phyloP scores from a whole-genome alignment of 2,113 vertebrate species.

The Antennarius striatus region DNA sequence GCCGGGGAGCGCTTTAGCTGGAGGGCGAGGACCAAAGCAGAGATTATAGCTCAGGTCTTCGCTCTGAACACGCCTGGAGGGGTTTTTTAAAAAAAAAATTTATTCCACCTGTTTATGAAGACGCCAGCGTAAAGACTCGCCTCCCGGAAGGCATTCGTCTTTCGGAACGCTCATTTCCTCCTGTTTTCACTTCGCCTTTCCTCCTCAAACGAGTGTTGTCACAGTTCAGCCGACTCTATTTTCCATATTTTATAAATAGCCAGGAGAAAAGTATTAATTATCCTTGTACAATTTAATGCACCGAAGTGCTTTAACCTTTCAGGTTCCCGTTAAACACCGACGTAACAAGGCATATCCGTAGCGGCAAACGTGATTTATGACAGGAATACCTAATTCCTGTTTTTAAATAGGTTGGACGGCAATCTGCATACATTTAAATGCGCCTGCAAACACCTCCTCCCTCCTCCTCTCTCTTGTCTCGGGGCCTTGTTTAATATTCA shows the following conservation, averaged over 20 bases:
- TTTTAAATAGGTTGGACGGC: conserved; percentile 99
- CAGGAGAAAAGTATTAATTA: conserved; percentile 99
- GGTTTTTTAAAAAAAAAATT: too few species aligned
- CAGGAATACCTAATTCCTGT: conserved; percentile 99
- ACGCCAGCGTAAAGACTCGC: too few species aligned
- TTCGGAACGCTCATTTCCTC: too few species aligned
- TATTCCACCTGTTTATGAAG: too few species aligned
- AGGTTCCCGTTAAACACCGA: conserved; percentile 97
- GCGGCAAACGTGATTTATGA: conserved; percentile 99
- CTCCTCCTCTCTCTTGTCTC: conserved; percentile 82
- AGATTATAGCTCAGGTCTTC: conserved; percentile 42
- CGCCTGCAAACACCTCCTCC: conserved; percentile 84
- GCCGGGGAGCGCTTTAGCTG: background rate
- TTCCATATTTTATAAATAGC: conserved; percentile 99
- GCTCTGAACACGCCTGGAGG: background rate
- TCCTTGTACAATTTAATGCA: conserved; percentile 99
- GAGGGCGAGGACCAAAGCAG: background rate
- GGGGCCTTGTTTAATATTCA: conserved; percentile 99
- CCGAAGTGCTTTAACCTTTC: conserved; percentile 98
- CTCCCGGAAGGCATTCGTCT: too few species aligned
- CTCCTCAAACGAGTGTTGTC: conserved; percentile 78
- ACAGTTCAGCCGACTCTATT: conserved; percentile 93
- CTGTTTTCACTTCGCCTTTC: too few species aligned
- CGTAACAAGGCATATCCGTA: conserved; percentile 98
- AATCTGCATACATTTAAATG: conserved; percentile 99